These are phyloP conservation scores for Malurus leucopterus DNA, from an alignment of 2,797 vertebrate species.

Conservation along the genomic window DNA sequence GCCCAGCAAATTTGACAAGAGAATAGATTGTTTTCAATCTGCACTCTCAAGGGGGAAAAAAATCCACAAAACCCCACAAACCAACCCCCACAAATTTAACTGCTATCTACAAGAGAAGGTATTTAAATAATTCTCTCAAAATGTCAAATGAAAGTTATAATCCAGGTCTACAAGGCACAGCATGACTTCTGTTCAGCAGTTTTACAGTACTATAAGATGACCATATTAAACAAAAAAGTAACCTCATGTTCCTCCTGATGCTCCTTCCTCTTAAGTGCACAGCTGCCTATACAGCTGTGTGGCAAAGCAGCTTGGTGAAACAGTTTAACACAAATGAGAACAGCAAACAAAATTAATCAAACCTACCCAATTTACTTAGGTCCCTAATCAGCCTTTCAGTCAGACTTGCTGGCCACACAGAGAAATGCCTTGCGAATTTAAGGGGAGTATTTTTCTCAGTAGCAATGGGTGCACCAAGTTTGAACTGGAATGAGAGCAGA, in stretches of 20 bases:
- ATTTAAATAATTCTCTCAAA: neutral
- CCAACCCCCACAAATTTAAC: neutral
- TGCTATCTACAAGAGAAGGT: neutral
- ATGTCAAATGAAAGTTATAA: neutral
- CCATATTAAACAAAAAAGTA: neutral
- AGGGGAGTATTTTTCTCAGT: neutral
- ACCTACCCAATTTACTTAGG: neutral
- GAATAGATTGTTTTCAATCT: neutral
- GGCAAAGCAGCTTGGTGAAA: neutral
- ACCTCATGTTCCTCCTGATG: rapidly evolving
- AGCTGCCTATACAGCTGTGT: rapidly evolving
- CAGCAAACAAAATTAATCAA: neutral
- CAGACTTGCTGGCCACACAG: neutral
- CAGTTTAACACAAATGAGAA: neutral
- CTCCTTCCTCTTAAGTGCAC: neutral
- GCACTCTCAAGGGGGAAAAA: neutral
- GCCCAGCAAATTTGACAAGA: neutral
- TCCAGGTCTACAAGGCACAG: neutral
- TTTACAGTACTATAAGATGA: neutral
- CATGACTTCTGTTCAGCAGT: neutral
- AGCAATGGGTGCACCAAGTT: rapidly evolving
- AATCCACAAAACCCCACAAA: neutral
- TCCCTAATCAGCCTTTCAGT: neutral
- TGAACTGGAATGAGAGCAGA: neutral
- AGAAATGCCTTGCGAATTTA: neutral